Evolutionary conservation across 1,140 invertebrate species (phyloP).

Genomic region (Tetranychus cinnabarinus): DNA sequence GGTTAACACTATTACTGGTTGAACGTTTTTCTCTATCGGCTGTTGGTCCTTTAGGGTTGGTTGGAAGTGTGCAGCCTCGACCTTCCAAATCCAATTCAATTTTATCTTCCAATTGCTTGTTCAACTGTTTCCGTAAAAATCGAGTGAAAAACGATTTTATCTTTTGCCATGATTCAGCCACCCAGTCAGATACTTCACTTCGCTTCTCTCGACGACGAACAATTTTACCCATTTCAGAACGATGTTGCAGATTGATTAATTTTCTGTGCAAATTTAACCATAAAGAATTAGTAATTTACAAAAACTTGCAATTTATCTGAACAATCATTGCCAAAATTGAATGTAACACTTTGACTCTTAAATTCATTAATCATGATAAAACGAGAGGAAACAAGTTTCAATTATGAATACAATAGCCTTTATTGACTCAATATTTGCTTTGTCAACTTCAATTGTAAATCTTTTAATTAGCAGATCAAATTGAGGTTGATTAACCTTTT

Average conservation of each 20-base stretch:
- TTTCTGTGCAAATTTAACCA: neutral
- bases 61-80: neutral
- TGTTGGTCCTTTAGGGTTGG: neutral
- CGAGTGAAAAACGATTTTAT: constrained; percentile 10
- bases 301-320: no score
- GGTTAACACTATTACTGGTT: neutral
- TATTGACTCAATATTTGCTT: no score
- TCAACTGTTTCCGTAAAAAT: constrained; percentile 1
- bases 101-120: neutral
- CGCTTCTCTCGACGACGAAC: neutral
- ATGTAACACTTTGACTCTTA: no score
- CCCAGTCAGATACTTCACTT: neutral
- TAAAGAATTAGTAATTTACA: neutral
- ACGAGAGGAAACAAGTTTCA: no score
- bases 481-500: no score
- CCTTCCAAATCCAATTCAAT: neutral
- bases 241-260: neutral
- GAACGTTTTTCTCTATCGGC: neutral
- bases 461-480: no score
- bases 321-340: no score
- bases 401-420: no score
- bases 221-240: neutral
- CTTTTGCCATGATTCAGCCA: constrained; percentile 6
- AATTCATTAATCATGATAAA: no score
- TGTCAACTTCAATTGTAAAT: no score